A percentile compares a stretch with the other conserved stretches of the same genome.
phyloP scores from a whole-genome alignment of 1,140 invertebrate genomes.

The Steinernema khuongi region DNA sequence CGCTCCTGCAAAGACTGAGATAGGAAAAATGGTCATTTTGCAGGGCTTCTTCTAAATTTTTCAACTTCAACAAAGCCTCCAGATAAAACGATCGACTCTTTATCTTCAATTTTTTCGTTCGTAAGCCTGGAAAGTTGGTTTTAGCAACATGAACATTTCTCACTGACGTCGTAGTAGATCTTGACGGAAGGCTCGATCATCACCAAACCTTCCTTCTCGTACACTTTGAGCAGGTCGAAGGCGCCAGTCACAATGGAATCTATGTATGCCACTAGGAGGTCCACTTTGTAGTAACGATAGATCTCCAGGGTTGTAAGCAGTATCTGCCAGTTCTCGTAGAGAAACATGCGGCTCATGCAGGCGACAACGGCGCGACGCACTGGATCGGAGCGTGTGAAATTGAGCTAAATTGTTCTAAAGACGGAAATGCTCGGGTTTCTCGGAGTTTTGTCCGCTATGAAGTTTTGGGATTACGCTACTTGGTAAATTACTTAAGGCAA shows the following conservation, averaged over 20 bases:
- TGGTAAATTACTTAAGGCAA: too few species aligned
- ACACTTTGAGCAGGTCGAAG: slow-evolving; percentile 24
- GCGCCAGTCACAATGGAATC: slow-evolving; percentile 23
- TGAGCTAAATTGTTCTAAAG: slow-evolving; percentile 23
- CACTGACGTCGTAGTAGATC: slow-evolving; percentile 23
- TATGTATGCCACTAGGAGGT: slow-evolving; percentile 32
- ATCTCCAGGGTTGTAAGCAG: slow-evolving; percentile 30
- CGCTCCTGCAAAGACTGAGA: too few species aligned
- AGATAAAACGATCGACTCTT: background rate
- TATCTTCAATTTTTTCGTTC: too few species aligned
- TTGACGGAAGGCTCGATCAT: slow-evolving; percentile 25
- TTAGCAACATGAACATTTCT: background rate
- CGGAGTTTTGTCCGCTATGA: too few species aligned
- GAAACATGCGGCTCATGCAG: slow-evolving; percentile 38
- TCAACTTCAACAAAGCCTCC: slow-evolving; percentile 14
- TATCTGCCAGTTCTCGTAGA: slow-evolving; percentile 40
- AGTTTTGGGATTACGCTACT: too few species aligned
- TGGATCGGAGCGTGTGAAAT: slow-evolving; percentile 24
- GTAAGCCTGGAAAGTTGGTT: background rate
- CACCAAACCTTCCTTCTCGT: slow-evolving; percentile 33
- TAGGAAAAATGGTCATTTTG: too few species aligned
- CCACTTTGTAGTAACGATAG: slow-evolving; percentile 36
- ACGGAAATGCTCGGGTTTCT: too few species aligned
- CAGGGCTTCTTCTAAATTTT: slow-evolving; percentile 27
- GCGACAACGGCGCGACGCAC: slow-evolving; percentile 29